Conservation (phyloP, 2,113 vertebrate genomes). For the Falco punctatus region DNA sequence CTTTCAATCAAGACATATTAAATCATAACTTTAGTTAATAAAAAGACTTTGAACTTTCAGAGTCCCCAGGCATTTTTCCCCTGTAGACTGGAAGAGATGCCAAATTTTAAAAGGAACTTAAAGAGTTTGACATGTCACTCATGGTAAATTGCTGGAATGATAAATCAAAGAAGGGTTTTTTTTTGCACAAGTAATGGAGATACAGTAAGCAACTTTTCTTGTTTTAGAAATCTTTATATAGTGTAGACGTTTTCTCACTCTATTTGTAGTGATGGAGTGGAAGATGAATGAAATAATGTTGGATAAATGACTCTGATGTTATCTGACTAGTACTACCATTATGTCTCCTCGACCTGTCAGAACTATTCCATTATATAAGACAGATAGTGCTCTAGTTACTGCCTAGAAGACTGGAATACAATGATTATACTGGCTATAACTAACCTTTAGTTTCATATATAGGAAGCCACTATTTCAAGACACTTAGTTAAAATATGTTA, state of each 20-base stretch:
- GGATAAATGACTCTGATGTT: slow-evolving; percentile 68
- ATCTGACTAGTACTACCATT: slow-evolving; percentile 73
- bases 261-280: slow-evolving; percentile 66
- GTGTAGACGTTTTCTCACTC: slow-evolving; percentile 65
- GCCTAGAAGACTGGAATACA: not conserved
- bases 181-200: slow-evolving; percentile 42
- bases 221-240: slow-evolving; percentile 66
- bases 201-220: slow-evolving; percentile 64
- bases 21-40: not conserved
- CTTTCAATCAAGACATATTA: not conserved
- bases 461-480: slow-evolving; percentile 1
- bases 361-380: slow-evolving; percentile 62
- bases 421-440: slow-evolving; percentile 6
- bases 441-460: slow-evolving; percentile 16
- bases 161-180: slow-evolving; percentile 27
- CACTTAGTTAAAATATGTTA: slow-evolving; percentile 32
- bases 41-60: not conserved
- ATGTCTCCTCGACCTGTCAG: slow-evolving; percentile 51
- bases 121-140: not conserved
- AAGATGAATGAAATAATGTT: slow-evolving; percentile 75
- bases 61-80: not conserved
- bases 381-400: slow-evolving; percentile 16
- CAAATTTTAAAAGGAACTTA: slow-evolving; percentile 10
- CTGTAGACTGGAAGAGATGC: not conserved
- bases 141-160: slow-evolving; percentile 28